A percentile compares a stretch with the other conserved stretches of the same genome.
Evolutionary conservation across 2,113 vertebrate genomes (phyloP).

Genomic region (Galemys pyrenaicus): DNA sequence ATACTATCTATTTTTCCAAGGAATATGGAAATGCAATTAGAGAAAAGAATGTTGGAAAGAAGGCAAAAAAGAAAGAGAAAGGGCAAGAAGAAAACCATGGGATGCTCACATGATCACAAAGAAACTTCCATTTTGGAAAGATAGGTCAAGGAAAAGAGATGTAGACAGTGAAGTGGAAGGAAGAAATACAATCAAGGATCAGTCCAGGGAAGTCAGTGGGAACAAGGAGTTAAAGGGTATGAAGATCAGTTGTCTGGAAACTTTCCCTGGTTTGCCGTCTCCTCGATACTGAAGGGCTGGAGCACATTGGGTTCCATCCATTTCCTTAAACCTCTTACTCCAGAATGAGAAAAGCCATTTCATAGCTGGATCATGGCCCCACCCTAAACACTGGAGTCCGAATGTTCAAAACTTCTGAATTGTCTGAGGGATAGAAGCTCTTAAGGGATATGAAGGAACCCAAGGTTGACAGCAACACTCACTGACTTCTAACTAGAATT

Average conservation of each 20-base stretch:
- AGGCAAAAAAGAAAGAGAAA: background rate
- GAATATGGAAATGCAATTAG: background rate
- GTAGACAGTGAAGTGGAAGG: background rate
- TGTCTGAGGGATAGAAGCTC: background rate
- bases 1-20: background rate
- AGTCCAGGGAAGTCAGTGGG: background rate
- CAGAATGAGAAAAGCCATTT: conserved; percentile 27
- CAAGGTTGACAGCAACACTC: background rate
- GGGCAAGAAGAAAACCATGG: background rate
- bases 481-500: background rate
- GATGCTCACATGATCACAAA: background rate
- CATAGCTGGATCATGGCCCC: background rate
- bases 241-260: background rate
- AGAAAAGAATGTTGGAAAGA: conserved; percentile 18
- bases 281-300: background rate
- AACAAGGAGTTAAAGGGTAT: background rate
- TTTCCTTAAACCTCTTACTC: background rate
- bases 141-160: background rate
- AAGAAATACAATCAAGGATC: background rate
- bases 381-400: background rate
- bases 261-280: background rate
- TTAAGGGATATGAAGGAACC: background rate
- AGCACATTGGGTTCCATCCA: background rate
- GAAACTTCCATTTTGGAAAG: background rate
- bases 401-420: background rate